Evolutionary conservation across 2,888 invertebrate species (phyloP).

Genomic region (Hymenopus coronatus): DNA sequence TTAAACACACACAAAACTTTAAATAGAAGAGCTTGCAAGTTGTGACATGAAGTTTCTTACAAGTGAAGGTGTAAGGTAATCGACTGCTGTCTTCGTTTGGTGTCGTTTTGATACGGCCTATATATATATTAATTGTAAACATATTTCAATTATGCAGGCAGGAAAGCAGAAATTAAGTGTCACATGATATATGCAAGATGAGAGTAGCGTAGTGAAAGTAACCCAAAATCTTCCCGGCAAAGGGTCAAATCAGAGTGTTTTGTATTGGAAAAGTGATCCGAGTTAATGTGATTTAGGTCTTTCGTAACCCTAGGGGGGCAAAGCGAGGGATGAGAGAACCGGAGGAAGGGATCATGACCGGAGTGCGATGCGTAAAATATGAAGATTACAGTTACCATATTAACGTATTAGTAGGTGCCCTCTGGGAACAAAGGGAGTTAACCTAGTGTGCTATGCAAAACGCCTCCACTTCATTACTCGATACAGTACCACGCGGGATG

Average conservation of each 20-base stretch:
- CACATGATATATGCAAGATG: not conserved
- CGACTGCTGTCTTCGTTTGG: no score
- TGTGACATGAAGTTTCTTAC: no score
- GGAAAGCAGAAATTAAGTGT: not conserved
- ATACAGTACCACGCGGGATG: not conserved
- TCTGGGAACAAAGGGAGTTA: not conserved
- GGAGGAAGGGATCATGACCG: not conserved
- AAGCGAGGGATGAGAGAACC: not conserved
- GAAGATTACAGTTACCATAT: conserved; percentile 1
- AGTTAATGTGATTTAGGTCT: conserved; percentile 17
- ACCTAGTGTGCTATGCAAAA: not conserved
- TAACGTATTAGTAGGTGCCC: not conserved
- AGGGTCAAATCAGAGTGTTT: conserved; percentile 17
- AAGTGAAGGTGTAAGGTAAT: no score
- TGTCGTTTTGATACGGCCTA: no score
- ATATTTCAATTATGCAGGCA: not conserved
- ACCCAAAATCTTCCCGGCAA: not conserved
- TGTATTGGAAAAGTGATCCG: conserved; percentile 17
- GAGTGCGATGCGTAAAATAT: not conserved
- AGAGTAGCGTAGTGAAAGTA: not conserved
- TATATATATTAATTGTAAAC: no score
- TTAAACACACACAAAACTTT: no score
- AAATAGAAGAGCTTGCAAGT: no score
- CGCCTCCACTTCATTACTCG: not conserved
- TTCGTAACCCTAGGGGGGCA: not conserved